Base-by-base conservation (phyloP, 2,797 vertebrate genomes). In the Leptoclinus maculatus region DNA sequence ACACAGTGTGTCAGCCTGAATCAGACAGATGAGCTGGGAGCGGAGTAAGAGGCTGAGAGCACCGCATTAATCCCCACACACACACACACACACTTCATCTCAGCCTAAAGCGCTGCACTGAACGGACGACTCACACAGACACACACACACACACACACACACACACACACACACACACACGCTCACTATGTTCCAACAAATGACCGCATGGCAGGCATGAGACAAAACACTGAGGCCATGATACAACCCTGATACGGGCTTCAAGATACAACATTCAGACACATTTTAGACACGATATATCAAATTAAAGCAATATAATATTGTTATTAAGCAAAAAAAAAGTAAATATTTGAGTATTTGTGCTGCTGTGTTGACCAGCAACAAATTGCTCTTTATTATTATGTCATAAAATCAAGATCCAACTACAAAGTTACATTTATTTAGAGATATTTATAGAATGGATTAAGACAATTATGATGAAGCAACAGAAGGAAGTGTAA, bases 11-110 rank as follows among this genome's bases (percentile, higher is more conserved):
- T 94, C 94, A 93, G 87, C 74, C 82, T 91, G 90, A 94, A 94
- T 93, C 93, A 94, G 92, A 94, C 87, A 87, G 93, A 94, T 90
- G 92, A 93, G 92, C 88, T 85, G 89, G 85, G 88, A 89, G 83
- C 88, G 43, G 78, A 92, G 92, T 87, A 92, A 91, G 89, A 94
- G 92, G 91, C 89, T 88, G 90, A 89, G 90, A 93, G 90, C 74
- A 78, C 80, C 57, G 59, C 89, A 92, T 92, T 92, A 91, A 91
- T 86, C 83, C 84, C 80, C 83, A n/a, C n/a, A n/a, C n/a, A n/a
- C n/a, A n/a, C n/a, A n/a, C 59, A 66, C 63, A 59, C 70, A 81
- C 65, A 51, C 60, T 39, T 39, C 59, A 62, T 62, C 76, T 83
- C 74, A 83, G 85, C 89, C 84, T 73, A 66, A 78, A 76, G 88